Evolutionary conservation across 2,888 invertebrate species (phyloP).

Genomic region (Orthonychiurus folsomi): DNA sequence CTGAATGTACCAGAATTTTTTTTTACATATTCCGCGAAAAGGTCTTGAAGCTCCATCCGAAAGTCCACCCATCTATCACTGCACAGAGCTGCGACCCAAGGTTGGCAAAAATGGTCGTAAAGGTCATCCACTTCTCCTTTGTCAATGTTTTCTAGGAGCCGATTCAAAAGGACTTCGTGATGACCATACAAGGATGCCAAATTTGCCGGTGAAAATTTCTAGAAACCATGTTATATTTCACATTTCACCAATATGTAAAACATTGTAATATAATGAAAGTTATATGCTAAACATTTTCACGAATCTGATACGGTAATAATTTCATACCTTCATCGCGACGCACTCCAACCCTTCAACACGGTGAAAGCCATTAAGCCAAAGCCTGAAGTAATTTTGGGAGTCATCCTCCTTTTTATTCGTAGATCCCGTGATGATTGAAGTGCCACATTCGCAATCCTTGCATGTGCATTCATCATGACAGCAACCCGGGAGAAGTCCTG

Average conservation of each 20-base stretch:
- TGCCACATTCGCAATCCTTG: slow-evolving; percentile 25
- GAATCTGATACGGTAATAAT: not conserved
- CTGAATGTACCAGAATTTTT: not conserved
- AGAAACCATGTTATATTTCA: slow-evolving; percentile 34
- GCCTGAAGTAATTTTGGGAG: slow-evolving; percentile 30
- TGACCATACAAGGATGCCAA: slow-evolving; percentile 59
- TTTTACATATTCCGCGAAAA: slow-evolving; percentile 14
- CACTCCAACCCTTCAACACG: slow-evolving; percentile 44
- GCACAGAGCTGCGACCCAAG: slow-evolving; percentile 58
- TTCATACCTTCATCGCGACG: slow-evolving; percentile 45
- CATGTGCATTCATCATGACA: slow-evolving; percentile 19
- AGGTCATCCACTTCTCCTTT: slow-evolving; percentile 57
- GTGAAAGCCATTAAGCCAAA: slow-evolving; percentile 23
- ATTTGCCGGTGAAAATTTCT: slow-evolving; percentile 54
- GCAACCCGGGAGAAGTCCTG: slow-evolving; percentile 45
- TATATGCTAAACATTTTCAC: too few species aligned
- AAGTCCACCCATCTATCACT: slow-evolving; percentile 52
- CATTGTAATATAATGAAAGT: too few species aligned
- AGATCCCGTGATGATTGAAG: slow-evolving; percentile 33
- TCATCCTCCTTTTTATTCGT: slow-evolving; percentile 21
- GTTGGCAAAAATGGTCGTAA: slow-evolving; percentile 56
- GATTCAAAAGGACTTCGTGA: slow-evolving; percentile 63
- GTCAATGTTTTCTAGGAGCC: slow-evolving; percentile 54
- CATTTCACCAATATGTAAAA: not conserved
- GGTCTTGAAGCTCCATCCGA: slow-evolving; percentile 21